These are phyloP conservation scores for Palloptera scutellata DNA, from an alignment of 2,888 invertebrate species.

Conservation along the genomic window DNA sequence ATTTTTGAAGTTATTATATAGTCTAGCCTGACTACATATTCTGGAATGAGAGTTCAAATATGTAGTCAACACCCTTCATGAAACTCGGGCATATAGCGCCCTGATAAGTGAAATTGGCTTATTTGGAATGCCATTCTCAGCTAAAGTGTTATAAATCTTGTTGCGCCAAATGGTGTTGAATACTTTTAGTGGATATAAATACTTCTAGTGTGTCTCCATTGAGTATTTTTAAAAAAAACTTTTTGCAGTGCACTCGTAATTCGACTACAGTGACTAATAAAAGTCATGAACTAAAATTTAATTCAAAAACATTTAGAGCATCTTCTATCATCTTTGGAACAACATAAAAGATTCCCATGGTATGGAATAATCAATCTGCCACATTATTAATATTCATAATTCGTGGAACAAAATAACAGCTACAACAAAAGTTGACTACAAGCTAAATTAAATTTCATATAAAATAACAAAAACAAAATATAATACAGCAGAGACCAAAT, in stretches of 20 bases:
- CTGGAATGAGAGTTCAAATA: too few species aligned
- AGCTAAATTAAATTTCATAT: not conserved
- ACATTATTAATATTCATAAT: slow-evolving; percentile 45
- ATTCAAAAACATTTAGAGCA: slow-evolving; percentile 18
- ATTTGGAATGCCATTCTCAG: too few species aligned
- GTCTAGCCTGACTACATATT: too few species aligned
- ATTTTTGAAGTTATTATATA: too few species aligned
- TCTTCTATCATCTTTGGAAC: not conserved
- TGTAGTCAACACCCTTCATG: too few species aligned
- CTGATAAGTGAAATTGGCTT: too few species aligned
- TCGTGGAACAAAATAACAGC: slow-evolving; percentile 40
- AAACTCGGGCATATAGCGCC: too few species aligned
- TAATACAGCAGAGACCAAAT: not conserved
- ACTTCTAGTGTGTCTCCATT: not conserved
- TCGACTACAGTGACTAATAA: slow-evolving; percentile 15
- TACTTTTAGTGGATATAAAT: not conserved
- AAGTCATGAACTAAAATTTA: slow-evolving; percentile 14
- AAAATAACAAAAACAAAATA: not conserved
- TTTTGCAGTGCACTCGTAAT: not conserved
- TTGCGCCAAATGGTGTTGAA: too few species aligned
- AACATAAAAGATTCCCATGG: slow-evolving; percentile 33
- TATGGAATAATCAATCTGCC: slow-evolving; percentile 36
- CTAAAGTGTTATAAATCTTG: too few species aligned
- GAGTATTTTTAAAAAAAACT: not conserved
- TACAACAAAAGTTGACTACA: not conserved